These are phyloP conservation scores for Labia minor DNA, from an alignment of 2,888 invertebrate species.

Conservation along the genomic window DNA sequence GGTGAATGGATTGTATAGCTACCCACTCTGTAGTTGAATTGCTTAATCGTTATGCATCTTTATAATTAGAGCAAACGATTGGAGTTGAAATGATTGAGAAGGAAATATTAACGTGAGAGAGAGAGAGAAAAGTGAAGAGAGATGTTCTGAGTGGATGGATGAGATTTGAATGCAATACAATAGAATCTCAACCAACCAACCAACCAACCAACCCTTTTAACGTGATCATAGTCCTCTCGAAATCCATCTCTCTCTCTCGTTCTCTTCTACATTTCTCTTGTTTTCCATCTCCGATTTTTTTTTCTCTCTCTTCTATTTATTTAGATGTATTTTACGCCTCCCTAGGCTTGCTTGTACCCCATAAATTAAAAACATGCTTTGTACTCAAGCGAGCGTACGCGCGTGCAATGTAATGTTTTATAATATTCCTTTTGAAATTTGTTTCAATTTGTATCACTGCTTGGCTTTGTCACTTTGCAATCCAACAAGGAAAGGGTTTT, in stretches of 20 bases:
- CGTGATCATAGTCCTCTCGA: slow-evolving; percentile 13
- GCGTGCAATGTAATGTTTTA: slow-evolving; percentile 13
- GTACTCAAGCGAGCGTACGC: background rate
- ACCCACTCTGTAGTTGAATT: background rate
- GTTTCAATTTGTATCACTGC: slow-evolving; percentile 8
- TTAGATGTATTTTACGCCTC: slow-evolving; percentile 13
- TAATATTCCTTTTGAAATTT: background rate
- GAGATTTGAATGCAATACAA: background rate
- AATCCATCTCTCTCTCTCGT: background rate
- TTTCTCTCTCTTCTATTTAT: slow-evolving; percentile 2
- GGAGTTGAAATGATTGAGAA: background rate
- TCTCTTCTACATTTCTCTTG: background rate
- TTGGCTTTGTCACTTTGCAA: slow-evolving; percentile 5
- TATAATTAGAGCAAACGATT: background rate
- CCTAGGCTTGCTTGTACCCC: background rate
- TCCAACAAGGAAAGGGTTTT: too few relatives aligned
- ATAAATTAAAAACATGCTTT: slow-evolving; percentile 13
- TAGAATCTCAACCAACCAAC: background rate
- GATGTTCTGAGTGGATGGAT: background rate
- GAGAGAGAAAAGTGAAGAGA: too few relatives aligned
- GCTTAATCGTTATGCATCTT: slow-evolving; percentile 7
- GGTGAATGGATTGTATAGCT: too few relatives aligned
- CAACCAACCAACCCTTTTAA: background rate
- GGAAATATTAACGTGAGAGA: too few relatives aligned
- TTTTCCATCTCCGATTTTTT: too few relatives aligned